Evolutionary conservation across 2,113 vertebrate genomes (phyloP).

Genomic region (Regulus satrapa): DNA sequence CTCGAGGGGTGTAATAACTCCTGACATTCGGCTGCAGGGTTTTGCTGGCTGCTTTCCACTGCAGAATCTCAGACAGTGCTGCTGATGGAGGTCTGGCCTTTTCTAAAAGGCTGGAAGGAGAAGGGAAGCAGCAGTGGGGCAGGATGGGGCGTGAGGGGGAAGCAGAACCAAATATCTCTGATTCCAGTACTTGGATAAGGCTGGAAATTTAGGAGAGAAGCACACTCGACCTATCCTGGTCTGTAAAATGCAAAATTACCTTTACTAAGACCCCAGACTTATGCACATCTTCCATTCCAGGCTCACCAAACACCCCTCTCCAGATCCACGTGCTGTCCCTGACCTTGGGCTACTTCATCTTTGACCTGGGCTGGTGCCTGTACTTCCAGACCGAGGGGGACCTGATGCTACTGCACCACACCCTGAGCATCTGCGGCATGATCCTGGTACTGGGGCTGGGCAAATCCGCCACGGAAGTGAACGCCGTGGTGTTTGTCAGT

Average conservation of each 20-base stretch:
- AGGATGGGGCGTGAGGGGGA: neutral
- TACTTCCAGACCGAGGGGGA: conserved; percentile 82
- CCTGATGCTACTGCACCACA: conserved; percentile 87
- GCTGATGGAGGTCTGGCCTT: neutral
- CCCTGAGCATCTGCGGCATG: conserved; percentile 85
- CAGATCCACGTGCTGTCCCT: conserved; percentile 79
- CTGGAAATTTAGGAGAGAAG: neutral
- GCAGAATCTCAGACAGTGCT: neutral
- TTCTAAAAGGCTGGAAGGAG: neutral
- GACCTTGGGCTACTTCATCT: conserved; percentile 86
- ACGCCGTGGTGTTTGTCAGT: conserved; percentile 82
- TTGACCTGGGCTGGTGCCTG: conserved; percentile 88
- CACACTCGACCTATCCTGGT: neutral
- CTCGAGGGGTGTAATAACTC: neutral
- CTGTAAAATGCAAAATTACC: neutral
- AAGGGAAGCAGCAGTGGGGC: neutral
- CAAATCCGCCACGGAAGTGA: conserved; percentile 80
- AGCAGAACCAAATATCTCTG: neutral
- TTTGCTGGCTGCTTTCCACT: neutral
- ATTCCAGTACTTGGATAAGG: neutral
- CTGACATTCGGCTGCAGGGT: neutral
- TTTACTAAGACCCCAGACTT: neutral
- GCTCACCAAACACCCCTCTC: conserved; percentile 82
- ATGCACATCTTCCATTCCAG: conserved; percentile 29
- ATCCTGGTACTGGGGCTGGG: conserved; percentile 79